Conservation (phyloP, 2,797 vertebrate genomes). For the Oreortyx pictus region DNA sequence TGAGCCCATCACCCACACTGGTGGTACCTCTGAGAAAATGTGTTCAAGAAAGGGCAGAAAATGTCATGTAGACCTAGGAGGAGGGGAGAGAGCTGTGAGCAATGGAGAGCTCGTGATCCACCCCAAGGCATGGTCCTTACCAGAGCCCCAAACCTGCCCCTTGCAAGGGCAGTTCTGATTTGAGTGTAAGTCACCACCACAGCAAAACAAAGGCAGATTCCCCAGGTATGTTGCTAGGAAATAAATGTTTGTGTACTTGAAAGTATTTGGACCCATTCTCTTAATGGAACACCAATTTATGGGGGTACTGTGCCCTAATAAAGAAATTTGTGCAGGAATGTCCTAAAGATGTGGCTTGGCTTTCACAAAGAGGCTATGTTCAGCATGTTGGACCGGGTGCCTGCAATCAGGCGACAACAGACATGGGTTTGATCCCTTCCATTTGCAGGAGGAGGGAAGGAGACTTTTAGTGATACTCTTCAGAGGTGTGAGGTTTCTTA, state of each 20-base stretch:
- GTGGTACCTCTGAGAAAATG: not conserved
- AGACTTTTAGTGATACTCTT: not conserved
- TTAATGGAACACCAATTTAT: not conserved
- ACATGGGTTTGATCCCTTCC: not conserved
- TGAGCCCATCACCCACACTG: not conserved
- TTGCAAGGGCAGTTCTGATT: not conserved
- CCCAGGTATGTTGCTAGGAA: not conserved
- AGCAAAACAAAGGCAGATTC: not conserved
- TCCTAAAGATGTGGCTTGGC: not conserved
- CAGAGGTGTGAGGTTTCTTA: not conserved
- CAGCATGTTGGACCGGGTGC: not conserved
- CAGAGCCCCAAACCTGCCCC: not conserved
- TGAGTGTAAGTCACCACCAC: not conserved
- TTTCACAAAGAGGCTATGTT: not conserved
- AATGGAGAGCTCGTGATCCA: not conserved
- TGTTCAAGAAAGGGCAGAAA: not conserved
- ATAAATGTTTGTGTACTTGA: not conserved
- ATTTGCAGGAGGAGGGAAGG: rapidly evolving
- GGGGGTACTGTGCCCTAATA: not conserved
- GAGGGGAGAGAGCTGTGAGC: not conserved
- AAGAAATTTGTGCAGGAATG: not conserved
- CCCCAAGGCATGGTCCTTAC: not conserved
- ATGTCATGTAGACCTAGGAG: not conserved
- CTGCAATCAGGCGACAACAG: not conserved
- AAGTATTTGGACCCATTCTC: not conserved